Base-by-base conservation (phyloP, 92 coral and sea anemone genomes). In the Umimayanthus chanpuru region DNA sequence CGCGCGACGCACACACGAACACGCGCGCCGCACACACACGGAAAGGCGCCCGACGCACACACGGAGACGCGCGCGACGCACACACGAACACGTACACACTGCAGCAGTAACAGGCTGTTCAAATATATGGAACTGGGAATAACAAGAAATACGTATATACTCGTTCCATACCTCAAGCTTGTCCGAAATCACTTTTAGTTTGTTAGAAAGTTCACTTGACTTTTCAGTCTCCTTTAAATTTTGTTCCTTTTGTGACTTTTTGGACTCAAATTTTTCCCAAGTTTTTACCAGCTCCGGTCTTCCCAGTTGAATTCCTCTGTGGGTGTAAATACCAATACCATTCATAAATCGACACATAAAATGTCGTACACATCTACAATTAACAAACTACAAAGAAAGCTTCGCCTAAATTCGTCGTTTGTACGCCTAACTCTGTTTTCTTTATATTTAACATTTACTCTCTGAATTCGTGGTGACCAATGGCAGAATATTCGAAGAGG, bases 241-340 rank as follows among this genome's bases (percentile, higher is more conserved):
- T 87, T 95, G 94, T 40, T 88, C 94, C 87, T 95, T 95, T 73
- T 89, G 91, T 9, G 96, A 91, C 93, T 95, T 95, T 86, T 95
- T 95, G 58, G 90, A 91, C 85, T 95, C 98, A 87, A 95, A 95
- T 88, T 95, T 95, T 80, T 95, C 96, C 98, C 98, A 95, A 0
- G 96, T 93, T 81, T 90, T 95, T 6, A 93, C 93, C 36, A 95
- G 92, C 65, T 95, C 98, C 61, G 98, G 96, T 88, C 96, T 91
- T 18, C 98, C 98, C 23, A 95, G 93, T 71, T 95, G 94, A 72
- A 95, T 93, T 4, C 98, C 98, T 68, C 98, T 95, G 80, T 20
- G 23, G 5, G n/a, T n/a, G 25, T 25, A 66, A 65, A 39, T 49
- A 81, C 23, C 38, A 78, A 49, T 20, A 6, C 23, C 11, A 73